These are phyloP conservation scores for Cladorhizidae sp. DNA, from an alignment of 37 sponge, comb jelly and placozoan genomes.

Conservation along the genomic window DNA sequence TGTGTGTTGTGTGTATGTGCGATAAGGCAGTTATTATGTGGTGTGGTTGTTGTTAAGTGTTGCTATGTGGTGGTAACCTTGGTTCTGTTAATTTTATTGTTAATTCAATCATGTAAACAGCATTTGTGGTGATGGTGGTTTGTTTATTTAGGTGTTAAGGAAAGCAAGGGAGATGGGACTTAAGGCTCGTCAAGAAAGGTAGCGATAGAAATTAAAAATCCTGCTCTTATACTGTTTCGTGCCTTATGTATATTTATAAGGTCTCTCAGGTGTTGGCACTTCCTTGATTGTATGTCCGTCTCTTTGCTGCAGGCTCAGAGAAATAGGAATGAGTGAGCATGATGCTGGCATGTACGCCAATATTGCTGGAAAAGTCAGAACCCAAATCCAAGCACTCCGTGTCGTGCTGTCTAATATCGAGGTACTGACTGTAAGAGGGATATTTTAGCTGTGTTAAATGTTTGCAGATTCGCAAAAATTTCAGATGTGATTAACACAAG, in stretches of 20 bases:
- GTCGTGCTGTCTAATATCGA: slow-evolving; percentile 58
- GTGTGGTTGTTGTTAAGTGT: no score
- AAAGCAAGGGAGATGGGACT: slow-evolving; percentile 91
- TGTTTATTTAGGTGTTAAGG: slow-evolving; percentile 50
- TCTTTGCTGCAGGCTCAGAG: slow-evolving; percentile 60
- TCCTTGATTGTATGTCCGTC: neutral
- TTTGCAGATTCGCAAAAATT: no score
- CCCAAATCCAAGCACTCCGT: slow-evolving; percentile 67
- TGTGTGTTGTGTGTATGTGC: no score
- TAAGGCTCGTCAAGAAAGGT: slow-evolving; percentile 79
- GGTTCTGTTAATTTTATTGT: no score
- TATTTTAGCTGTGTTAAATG: no score
- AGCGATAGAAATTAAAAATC: neutral
- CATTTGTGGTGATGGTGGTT: neutral
- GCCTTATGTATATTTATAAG: neutral
- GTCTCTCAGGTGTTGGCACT: neutral
- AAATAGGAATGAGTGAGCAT: slow-evolving; percentile 89
- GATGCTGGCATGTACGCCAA: slow-evolving; percentile 79
- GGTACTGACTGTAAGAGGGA: no score
- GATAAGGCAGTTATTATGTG: no score
- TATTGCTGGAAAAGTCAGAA: slow-evolving; percentile 52
- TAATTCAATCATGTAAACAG: no score
- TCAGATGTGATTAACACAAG: no score
- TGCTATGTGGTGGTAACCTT: no score
- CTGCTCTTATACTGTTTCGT: no score